These are phyloP conservation scores for Lagenorhynchus albirostris DNA, from an alignment of 2,113 vertebrate genomes.

Conservation along the genomic window DNA sequence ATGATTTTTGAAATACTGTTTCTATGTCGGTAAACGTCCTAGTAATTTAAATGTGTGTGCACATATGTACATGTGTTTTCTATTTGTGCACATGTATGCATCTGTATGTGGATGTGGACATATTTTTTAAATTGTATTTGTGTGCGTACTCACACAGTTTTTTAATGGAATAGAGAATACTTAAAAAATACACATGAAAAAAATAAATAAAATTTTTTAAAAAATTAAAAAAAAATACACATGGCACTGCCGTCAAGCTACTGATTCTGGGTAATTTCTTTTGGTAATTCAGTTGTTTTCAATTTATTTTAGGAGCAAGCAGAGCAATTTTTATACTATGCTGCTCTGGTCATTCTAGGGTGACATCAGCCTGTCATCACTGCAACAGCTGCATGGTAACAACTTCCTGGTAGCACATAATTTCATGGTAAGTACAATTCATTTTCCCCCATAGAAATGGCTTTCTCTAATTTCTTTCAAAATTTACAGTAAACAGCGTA, in stretches of 20 bases:
- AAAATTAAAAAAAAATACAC: background rate
- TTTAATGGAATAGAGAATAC: background rate
- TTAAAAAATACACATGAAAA: background rate
- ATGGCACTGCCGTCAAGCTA: background rate
- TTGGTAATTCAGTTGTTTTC: slow-evolving; percentile 36
- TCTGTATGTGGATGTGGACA: background rate
- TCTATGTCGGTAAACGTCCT: background rate
- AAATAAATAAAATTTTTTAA: too few species aligned
- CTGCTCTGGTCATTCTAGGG: background rate
- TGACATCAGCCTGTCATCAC: slow-evolving; percentile 53
- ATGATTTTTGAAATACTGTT: slow-evolving; percentile 27
- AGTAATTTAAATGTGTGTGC: slow-evolving; percentile 2
- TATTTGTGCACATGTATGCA: background rate
- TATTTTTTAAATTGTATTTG: background rate
- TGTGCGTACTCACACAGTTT: background rate
- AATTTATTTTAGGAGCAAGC: slow-evolving; percentile 49
- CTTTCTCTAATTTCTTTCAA: slow-evolving; percentile 45
- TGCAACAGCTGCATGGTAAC: slow-evolving; percentile 43
- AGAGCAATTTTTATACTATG: slow-evolving; percentile 37
- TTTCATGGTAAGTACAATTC: slow-evolving; percentile 14
- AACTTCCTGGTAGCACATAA: slow-evolving; percentile 36
- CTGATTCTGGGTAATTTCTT: background rate
- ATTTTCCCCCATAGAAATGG: background rate
- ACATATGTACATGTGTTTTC: background rate
- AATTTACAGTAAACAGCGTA: slow-evolving; percentile 27